These are phyloP conservation scores for Liparis tanakae DNA, from an alignment of 2,797 vertebrate species.

Conservation along the genomic window DNA sequence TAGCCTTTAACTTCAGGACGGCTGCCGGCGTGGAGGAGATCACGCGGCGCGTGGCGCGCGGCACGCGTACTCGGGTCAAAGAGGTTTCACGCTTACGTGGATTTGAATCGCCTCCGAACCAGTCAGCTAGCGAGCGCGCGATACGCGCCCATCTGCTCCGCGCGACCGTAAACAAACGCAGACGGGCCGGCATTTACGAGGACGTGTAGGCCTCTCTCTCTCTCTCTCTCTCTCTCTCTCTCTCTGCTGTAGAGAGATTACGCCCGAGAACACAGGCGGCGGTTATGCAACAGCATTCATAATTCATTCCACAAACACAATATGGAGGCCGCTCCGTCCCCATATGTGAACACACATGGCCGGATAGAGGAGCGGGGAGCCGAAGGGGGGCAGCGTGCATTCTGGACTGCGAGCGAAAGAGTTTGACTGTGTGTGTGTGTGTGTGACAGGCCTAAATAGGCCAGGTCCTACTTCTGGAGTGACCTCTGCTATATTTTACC, in stretches of 20 bases:
- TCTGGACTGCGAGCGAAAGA: conserved; percentile 45
- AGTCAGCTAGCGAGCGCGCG: conserved; percentile 66
- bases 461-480: conserved; percentile 58
- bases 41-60: conserved; percentile 37
- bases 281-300: conserved; percentile 78
- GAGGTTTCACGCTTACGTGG: conserved; percentile 49
- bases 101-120: conserved; percentile 48
- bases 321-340: conserved; percentile 72
- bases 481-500: conserved; percentile 62
- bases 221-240: conserved; percentile 53
- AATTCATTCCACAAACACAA: conserved; percentile 81
- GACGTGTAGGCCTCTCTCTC: conserved; percentile 43
- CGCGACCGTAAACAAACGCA: conserved; percentile 81
- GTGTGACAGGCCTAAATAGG: conserved; percentile 67
- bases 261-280: conserved; percentile 69
- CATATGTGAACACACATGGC: conserved; percentile 69
- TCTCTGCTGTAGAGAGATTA: conserved; percentile 62
- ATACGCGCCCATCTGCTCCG: conserved; percentile 83
- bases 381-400: conserved; percentile 63
- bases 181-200: conserved; percentile 72
- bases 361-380: conserved; percentile 60
- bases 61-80: conserved; percentile 48
- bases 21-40: conserved; percentile 51
- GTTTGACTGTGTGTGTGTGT: conserved; percentile 54
- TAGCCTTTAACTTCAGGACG: conserved; percentile 50